Percentiles rank a stretch among this genome's conserved stretches.
Conservation (phyloP, 2,888 invertebrate genomes). For the Sarcophaga variegata region DNA sequence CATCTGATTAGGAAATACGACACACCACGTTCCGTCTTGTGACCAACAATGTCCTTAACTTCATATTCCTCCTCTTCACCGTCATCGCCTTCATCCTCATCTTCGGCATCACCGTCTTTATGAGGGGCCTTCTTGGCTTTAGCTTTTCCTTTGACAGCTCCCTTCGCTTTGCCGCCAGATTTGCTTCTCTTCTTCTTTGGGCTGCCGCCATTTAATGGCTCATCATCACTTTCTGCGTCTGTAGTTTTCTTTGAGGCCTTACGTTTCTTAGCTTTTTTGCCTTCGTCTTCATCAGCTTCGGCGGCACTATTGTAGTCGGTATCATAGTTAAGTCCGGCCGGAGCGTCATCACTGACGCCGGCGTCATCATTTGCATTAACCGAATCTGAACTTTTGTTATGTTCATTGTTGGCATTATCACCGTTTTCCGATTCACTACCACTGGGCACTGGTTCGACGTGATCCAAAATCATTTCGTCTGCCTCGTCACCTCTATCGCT, state of each 20-base stretch:
- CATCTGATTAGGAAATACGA: constrained; percentile 88
- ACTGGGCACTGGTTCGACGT: constrained; percentile 66
- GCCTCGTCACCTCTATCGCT: constrained; percentile 64
- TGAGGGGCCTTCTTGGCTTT: constrained; percentile 79
- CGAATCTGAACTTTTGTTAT: constrained; percentile 72
- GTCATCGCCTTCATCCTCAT: constrained; percentile 73
- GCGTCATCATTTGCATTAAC: constrained; percentile 72
- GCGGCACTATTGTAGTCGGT: constrained; percentile 66
- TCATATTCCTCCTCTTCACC: constrained; percentile 77
- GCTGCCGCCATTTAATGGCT: constrained; percentile 67
- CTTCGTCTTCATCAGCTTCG: constrained; percentile 60
- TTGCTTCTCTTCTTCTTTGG: constrained; percentile 68
- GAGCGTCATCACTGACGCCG: constrained; percentile 62
- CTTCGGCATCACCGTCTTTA: constrained; percentile 60
- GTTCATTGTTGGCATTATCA: constrained; percentile 72
- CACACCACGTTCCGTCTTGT: constrained; percentile 87
- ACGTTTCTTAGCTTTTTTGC: constrained; percentile 72
- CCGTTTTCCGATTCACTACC: constrained; percentile 74
- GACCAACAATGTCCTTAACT: constrained; percentile 88
- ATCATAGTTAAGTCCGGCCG: constrained; percentile 62
- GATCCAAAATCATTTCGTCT: constrained; percentile 65
- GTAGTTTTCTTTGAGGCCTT: constrained; percentile 67
- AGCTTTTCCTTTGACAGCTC: constrained; percentile 71
- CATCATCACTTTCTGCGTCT: constrained; percentile 65
- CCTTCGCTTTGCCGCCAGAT: constrained; percentile 68